Evolutionary conservation across 2,113 vertebrate species (phyloP).

Genomic region (Bagarius yarrelli): DNA sequence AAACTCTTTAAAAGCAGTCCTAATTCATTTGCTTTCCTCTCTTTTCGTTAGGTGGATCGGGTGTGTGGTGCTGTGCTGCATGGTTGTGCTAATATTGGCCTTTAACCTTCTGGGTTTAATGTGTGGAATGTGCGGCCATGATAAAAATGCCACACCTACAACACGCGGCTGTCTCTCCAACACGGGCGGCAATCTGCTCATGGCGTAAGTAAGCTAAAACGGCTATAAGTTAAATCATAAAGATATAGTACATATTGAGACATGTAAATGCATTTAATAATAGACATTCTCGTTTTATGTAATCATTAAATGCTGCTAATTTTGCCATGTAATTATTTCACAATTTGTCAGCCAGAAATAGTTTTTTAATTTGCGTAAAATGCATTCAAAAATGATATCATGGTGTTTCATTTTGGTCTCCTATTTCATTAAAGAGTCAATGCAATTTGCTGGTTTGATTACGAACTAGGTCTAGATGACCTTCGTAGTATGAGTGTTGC

Average conservation of each 20-base stretch:
- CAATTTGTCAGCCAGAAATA: background rate
- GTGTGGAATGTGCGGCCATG: conserved; percentile 82
- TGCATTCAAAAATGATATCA: background rate
- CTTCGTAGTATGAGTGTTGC: background rate
- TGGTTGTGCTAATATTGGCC: conserved; percentile 79
- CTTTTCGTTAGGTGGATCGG: conserved; percentile 86
- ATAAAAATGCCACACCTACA: conserved; percentile 84
- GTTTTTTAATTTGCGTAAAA: background rate
- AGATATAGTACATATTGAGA: background rate
- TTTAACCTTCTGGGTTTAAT: conserved; percentile 88
- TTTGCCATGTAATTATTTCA: background rate
- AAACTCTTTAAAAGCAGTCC: too few species aligned
- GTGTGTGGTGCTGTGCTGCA: conserved; percentile 79
- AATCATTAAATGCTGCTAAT: background rate
- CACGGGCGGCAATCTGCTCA: conserved; percentile 91
- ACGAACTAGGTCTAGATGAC: background rate
- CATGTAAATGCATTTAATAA: too few species aligned
- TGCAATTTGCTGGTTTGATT: background rate
- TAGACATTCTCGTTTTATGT: too few species aligned
- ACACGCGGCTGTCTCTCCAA: conserved; percentile 90
- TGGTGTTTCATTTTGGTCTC: background rate
- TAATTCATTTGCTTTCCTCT: too few species aligned
- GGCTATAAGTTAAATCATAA: background rate
- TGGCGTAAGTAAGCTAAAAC: conserved; percentile 79
- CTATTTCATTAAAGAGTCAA: background rate